Base-by-base conservation (phyloP, 2,113 vertebrate species). In the Callospermophilus lateralis region DNA sequence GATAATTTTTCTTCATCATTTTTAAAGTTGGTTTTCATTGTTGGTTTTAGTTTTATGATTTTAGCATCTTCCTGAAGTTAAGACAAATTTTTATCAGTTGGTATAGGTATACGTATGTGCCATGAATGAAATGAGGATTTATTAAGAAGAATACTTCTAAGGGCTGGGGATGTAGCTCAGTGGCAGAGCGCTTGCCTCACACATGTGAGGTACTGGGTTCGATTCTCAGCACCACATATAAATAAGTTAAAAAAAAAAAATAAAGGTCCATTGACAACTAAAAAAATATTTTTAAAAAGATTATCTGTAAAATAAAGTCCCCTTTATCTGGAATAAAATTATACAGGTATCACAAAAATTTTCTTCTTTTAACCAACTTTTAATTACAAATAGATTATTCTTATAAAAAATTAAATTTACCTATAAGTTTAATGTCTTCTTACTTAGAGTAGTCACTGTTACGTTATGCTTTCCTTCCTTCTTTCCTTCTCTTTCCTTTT, bases 1-100 rank as follows among this genome's bases (percentile, higher is more conserved):
- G 51, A 39, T 88, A 1, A 80, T 26, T 67, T 93, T 73, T 89
- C 55, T 68, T 20, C 34, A 95, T 86, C 48, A 39, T 53, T 24
- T 68, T 78, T 84, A 79, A 90, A 88, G 34, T 15, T 48, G 61
- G 48, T 84, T 97, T 96, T 67, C 9, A 76, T 10, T 95, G n/a
- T 94, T 76, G 73, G 6, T 65, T 93, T 90, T 93, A 86, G 9
- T 68, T 79, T 88, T 81, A 32, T 76, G 39, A 28, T 86, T 95
- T 95, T 93, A 70, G 42, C 24, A 37, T 88, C 67, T 92, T 93
- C 8, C 22, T 93, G 51, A 95, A 65, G 45, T 74, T 92, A 88
- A 94, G 72, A 55, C 70, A 95, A 55, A 90, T 74, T 72, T 95
- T 7, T 89, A 20, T 72, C 45, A 10, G 15, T 84, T 88, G 26